phyloP scores from a whole-genome alignment of 2,797 vertebrate genomes.

The Babyrousa celebensis region DNA sequence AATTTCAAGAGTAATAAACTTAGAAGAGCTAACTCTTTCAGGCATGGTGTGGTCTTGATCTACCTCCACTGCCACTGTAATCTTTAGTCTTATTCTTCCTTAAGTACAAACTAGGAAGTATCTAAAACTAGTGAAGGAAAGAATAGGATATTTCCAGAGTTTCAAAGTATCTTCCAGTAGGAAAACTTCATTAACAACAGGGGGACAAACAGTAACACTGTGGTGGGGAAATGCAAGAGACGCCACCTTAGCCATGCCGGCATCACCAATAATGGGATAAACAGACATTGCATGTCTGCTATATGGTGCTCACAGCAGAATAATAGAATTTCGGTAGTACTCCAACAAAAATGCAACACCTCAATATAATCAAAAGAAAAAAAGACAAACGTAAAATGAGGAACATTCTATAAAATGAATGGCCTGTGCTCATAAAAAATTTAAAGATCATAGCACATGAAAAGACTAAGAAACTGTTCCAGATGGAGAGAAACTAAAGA shows the following conservation, averaged over 20 bases:
- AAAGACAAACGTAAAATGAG: not conserved
- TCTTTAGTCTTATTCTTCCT: not conserved
- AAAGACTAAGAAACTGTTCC: not conserved
- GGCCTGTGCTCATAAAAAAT: not conserved
- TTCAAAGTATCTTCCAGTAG: not conserved
- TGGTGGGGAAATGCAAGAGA: not conserved
- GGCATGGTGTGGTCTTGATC: not conserved
- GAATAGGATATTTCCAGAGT: not conserved
- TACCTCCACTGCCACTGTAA: not conserved
- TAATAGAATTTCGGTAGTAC: not conserved
- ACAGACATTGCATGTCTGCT: not conserved
- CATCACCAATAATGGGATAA: not conserved
- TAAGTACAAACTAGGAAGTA: not conserved
- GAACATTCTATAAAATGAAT: not conserved
- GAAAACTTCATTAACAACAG: not conserved
- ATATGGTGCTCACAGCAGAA: not conserved
- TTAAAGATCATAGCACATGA: slow-evolving; percentile 13
- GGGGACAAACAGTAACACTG: not conserved
- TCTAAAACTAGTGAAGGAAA: not conserved
- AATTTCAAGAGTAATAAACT: slow-evolving; percentile 41
- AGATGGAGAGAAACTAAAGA: slow-evolving; percentile 10
- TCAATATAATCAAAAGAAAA: not conserved
- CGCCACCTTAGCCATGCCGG: not conserved
- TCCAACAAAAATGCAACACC: not conserved
- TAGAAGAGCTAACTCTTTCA: slow-evolving; percentile 20